Base-by-base conservation (phyloP, 2,888 invertebrate species). In the Brassicogethes aeneus region DNA sequence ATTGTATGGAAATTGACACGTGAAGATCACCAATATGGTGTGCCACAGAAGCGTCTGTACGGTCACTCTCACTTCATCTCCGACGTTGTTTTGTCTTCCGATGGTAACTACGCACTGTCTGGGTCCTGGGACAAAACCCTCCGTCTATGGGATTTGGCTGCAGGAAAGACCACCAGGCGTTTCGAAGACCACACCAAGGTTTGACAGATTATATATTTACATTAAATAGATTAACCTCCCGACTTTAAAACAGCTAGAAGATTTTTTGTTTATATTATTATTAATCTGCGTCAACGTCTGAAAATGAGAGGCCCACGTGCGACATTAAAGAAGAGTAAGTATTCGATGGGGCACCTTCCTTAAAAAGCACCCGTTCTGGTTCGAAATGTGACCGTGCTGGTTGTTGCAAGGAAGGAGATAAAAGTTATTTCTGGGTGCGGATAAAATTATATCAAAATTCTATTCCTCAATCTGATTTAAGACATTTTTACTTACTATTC, bases 51-150 rank as follows among this genome's bases (percentile, higher is more conserved):
- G 71, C 85, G 94, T 65, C 77, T 99, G 17, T 86, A 91, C 64
- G 97, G 99, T 39, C 99, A 99, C 72, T 93, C 93, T 7, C 97
- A 99, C 70, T 99, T 99, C 70, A 94, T 99, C 61, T 94, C 95
- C 43, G 99, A 99, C 69, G 97, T 99, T 40, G 97, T 97, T 40
- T 79, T 99, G 48, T 99, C 97, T 12, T 95, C 96, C 41, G 99
- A 99, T 72, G 99, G 99, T 52, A 96, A 97, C 75, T 99, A 97
- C 72, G 99, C 99, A 40, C 77, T 99, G 38, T 97, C 97, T 47
- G 96, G 99, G 39, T 99, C 97, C 0, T 99, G 99, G 99, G 99
- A 99, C 75, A 95, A 94, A 72, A 97, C 97, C 42, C 78, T 99
- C 42, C 87, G 99, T 57, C 77, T 99, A 37, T 99, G 99, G 99